Percentiles rank a stretch among this genome's conserved stretches.
Evolutionary conservation across 1,140 invertebrate species (phyloP).

Genomic region (Penaeus japonicus): DNA sequence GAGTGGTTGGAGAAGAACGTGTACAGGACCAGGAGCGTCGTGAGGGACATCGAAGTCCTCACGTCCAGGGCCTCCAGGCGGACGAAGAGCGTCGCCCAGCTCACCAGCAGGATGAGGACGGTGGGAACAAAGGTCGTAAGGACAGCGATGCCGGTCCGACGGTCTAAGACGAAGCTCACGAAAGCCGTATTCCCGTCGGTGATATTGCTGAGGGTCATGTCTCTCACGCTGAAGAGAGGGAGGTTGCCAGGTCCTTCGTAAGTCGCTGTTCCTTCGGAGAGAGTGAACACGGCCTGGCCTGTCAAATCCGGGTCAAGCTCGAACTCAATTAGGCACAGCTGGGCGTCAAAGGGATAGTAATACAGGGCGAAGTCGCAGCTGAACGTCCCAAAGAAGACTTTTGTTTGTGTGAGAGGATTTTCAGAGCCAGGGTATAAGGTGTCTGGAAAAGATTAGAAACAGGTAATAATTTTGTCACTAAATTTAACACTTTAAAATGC

Average conservation of each 20-base stretch:
- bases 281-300: background rate
- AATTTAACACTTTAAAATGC: too few relatives aligned
- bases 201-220: background rate
- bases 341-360: conserved; percentile 20
- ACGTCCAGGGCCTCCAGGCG: conserved; percentile 18
- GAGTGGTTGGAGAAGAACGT: conserved; percentile 41
- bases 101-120: conserved; percentile 17
- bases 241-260: background rate
- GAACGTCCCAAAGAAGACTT: background rate
- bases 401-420: conserved; percentile 3
- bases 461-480: too few relatives aligned
- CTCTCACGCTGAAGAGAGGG: conserved; percentile 1
- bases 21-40: conserved; percentile 47
- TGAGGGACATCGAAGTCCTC: conserved; percentile 37
- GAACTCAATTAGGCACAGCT: conserved; percentile 11
- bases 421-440: background rate
- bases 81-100: conserved; percentile 26
- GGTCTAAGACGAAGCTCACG: background rate
- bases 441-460: conserved; percentile 15
- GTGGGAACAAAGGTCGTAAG: conserved; percentile 31
- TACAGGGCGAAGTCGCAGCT: conserved; percentile 16
- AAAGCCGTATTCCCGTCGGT: background rate
- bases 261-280: background rate
- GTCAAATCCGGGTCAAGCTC: background rate
- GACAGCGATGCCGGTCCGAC: background rate